A percentile compares a stretch with the other conserved stretches of the same genome.
Conservation (phyloP, 2,797 vertebrate genomes). For the Pteropus rufus region DNA sequence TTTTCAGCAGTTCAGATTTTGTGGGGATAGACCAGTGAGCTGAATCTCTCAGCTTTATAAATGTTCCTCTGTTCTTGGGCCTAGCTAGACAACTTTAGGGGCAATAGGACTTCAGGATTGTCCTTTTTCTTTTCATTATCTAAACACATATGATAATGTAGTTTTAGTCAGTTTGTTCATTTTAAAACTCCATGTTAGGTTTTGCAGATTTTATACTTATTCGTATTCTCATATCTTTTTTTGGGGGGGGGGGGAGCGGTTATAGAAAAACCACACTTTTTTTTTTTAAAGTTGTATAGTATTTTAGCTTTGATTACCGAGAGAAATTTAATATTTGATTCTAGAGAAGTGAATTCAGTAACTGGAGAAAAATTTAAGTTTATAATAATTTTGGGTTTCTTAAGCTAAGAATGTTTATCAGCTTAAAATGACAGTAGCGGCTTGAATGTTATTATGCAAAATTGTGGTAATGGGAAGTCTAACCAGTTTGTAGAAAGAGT, state of each 20-base stretch:
- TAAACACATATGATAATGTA: not conserved
- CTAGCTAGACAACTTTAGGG: not conserved
- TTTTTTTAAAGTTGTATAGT: not conserved
- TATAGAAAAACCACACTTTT: not conserved
- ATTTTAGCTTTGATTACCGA: constrained; percentile 27
- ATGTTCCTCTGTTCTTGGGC: not conserved
- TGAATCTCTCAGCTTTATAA: not conserved
- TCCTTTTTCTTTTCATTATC: not conserved
- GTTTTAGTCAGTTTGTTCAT: constrained; percentile 19
- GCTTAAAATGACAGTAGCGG: constrained; percentile 22
- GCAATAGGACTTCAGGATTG: not conserved
- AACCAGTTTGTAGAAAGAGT: constrained; percentile 34
- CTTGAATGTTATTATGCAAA: constrained; percentile 53
- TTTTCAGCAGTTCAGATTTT: constrained; percentile 25
- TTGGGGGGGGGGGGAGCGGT: not conserved
- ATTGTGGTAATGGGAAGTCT: constrained; percentile 30
- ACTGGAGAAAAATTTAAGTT: constrained; percentile 60
- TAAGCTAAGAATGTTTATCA: constrained; percentile 36
- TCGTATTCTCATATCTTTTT: not conserved
- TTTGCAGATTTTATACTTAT: not conserved
- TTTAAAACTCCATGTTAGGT: not conserved
- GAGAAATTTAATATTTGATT: constrained; percentile 35
- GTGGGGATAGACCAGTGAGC: not conserved
- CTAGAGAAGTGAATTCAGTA: constrained; percentile 40
- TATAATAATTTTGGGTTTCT: constrained; percentile 56